Evolutionary conservation across 2,888 invertebrate genomes (phyloP).

Genomic region (Caenorhabditis sulstoni): DNA sequence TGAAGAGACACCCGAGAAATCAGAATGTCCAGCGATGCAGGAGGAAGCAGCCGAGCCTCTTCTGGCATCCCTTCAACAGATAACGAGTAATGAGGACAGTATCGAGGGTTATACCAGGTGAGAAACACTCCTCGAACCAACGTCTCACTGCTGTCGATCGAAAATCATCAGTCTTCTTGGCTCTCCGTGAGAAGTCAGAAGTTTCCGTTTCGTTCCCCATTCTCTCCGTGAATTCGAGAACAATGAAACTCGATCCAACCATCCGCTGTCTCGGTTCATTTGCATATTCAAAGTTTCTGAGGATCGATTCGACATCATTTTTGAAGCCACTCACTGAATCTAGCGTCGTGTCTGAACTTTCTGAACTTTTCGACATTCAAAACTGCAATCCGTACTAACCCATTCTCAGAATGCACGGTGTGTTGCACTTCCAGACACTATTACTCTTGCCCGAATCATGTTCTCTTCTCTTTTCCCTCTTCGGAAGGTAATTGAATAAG

Average conservation of each 20-base stretch:
- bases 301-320: constrained; percentile 17
- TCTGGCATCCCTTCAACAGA: constrained; percentile 45
- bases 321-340: constrained; percentile 6
- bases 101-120: constrained; percentile 31
- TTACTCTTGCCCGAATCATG: constrained; percentile 20
- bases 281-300: constrained; percentile 40
- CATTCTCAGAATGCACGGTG: background rate
- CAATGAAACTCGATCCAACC: constrained; percentile 32
- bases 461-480: constrained; percentile 17
- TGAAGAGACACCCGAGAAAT: constrained; percentile 9
- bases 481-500: constrained; percentile 50
- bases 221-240: background rate
- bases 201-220: background rate
- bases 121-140: background rate
- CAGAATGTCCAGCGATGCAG: constrained; percentile 56
- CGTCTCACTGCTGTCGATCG: background rate
- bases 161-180: background rate
- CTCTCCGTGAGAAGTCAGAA: background rate
- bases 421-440: background rate
- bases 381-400: background rate
- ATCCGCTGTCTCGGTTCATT: constrained; percentile 23
- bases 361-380: background rate
- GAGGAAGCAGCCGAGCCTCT: constrained; percentile 47
- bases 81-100: constrained; percentile 29
- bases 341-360: constrained; percentile 1